Evolutionary conservation across 2,888 invertebrate species (phyloP).

Genomic region (Mythimna impura): DNA sequence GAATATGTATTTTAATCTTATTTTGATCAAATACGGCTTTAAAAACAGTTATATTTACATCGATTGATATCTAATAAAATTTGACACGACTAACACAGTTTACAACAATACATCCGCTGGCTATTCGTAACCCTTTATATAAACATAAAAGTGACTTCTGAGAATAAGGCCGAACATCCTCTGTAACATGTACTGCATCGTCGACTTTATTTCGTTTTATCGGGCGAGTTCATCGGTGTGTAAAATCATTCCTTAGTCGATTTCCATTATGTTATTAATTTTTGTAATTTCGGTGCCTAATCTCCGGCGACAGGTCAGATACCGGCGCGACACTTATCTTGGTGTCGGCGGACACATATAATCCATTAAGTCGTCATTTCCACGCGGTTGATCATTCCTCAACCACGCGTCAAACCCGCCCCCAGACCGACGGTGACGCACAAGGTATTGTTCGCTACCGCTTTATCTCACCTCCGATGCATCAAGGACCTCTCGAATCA

Average conservation of each 20-base stretch:
- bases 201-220: constrained; percentile 76
- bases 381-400: constrained; percentile 89
- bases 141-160: constrained; percentile 52
- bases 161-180: constrained; percentile 71
- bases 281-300: constrained; percentile 88
- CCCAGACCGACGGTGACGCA: constrained; percentile 77
- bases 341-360: constrained; percentile 89
- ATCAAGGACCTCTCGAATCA: constrained; percentile 79
- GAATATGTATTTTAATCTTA: constrained; percentile 66
- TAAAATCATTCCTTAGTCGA: constrained; percentile 82
- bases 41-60: neutral
- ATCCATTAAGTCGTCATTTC: constrained; percentile 91
- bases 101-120: constrained; percentile 15
- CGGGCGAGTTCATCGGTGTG: constrained; percentile 78
- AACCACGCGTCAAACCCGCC: constrained; percentile 88
- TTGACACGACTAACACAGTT: constrained; percentile 1
- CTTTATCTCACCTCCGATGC: constrained; percentile 81
- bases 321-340: constrained; percentile 88
- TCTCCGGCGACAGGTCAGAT: constrained; percentile 85
- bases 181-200: constrained; percentile 69
- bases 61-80: neutral
- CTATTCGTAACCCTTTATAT: constrained; percentile 17
- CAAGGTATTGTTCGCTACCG: constrained; percentile 87
- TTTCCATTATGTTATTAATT: constrained; percentile 89
- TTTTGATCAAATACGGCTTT: constrained; percentile 48